Evolutionary conservation across 2,797 vertebrate genomes (phyloP), one percentile per base, ranked within the genome.

Genomic region (Anas acuta): DNA sequence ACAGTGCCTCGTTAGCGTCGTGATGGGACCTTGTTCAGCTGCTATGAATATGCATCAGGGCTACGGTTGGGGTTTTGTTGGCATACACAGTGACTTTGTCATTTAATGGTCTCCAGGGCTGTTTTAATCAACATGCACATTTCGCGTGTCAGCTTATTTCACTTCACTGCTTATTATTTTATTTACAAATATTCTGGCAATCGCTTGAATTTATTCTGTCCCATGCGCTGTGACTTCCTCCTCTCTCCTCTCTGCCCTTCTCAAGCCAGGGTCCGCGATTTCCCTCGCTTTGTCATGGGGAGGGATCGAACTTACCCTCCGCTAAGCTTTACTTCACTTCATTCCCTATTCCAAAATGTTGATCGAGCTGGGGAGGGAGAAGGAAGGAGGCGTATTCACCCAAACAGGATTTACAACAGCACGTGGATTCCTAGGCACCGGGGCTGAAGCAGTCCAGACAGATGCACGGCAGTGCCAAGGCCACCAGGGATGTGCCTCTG

Each of bases 41-140:
- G 88, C 77, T 78, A 97, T 97, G 96, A 96, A 97, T 96, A 96
- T 97, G 96, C 95, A 96, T 95, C 95, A 96, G 93, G 87, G 91
- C 93, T 89, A 33, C 0, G 54, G 28, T 77, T 83, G 93, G 78
- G 92, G 90, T 89, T 97, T 95, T 97, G 96, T 93, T 96, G 96
- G 96, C 96, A 95, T 87, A 89, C 58, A 87, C 92, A 96, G 91
- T 75, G 90, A 96, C 94, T 96, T 87, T 96, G 93, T 87, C 92
- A 85, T 95, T 94, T 96, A 74, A 87, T 87, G 86, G 71, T 95
- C 94, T 96, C 96, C 84, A 5, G 84, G 86, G 90, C 86, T 95
- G 84, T 72, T 96, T 94, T 85, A 90, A 95, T 96, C 95, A 93
- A 95, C 81, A 33, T 13, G 75, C 91, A 83, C 86, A 73, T 95